These are phyloP conservation scores for Machaerirhynchus nigripectus DNA, from an alignment of 2,113 vertebrate species.

Conservation along the genomic window DNA sequence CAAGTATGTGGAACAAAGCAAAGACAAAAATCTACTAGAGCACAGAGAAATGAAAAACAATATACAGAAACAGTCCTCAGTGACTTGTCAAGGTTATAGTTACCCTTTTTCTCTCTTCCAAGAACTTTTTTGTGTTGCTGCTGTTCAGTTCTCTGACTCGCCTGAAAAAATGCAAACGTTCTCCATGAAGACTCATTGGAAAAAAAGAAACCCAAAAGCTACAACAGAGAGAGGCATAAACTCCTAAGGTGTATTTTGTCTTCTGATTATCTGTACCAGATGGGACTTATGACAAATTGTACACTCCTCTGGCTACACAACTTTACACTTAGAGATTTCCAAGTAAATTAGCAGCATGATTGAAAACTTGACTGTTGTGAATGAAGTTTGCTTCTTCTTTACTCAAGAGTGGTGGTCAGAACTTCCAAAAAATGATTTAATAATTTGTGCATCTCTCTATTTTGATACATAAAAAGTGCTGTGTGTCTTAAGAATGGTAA, in stretches of 20 bases:
- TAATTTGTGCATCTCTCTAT: not conserved
- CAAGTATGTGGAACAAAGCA: not conserved
- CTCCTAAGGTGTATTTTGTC: not conserved
- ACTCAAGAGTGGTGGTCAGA: not conserved
- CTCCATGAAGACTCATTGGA: not conserved
- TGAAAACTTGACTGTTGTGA: not conserved
- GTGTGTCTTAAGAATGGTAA: not conserved
- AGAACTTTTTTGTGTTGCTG: conserved; percentile 99
- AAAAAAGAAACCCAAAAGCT: not conserved
- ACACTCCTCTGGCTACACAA: not conserved
- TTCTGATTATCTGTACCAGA: not conserved
- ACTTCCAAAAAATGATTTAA: not conserved
- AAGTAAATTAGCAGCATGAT: not conserved
- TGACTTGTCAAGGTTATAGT: conserved; percentile 48
- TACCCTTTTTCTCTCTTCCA: conserved; percentile 97
- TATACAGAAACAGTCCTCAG: not conserved
- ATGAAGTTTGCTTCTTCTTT: not conserved
- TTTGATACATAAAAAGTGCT: not conserved
- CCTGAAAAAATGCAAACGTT: conserved; percentile 68
- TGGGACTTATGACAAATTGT: not conserved
- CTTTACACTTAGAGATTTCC: not conserved
- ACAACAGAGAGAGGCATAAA: not conserved
- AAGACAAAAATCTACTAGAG: not conserved
- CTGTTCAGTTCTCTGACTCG: conserved; percentile 96
- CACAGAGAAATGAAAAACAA: not conserved